Base-by-base conservation (phyloP, 2,797 vertebrate species). In the Rhabdomys pumilio region DNA sequence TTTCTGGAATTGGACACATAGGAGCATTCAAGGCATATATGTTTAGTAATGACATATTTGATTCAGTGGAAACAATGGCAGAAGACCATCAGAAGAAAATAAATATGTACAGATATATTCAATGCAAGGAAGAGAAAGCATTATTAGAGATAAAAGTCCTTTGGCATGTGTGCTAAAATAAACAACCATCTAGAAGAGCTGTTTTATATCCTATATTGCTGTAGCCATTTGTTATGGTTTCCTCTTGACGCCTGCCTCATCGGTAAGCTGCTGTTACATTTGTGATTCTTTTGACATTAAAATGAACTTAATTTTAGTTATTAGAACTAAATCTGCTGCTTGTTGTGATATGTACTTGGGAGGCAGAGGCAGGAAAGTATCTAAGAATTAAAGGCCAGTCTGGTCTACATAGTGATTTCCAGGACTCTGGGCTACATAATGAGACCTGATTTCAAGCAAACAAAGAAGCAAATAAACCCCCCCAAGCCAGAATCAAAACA, bases 101-200 rank as follows among this genome's bases (percentile, higher is more conserved):
- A 95, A 79, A 94, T 84, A 22, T 6, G 41, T 3, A 61, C 26
- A 53, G n/a, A 86, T 80, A 72, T 81, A 72, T 12, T 79, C 47
- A 91, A 47, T 83, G 8, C 29, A 89, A 91, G 34, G 29, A 77
- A 86, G n/a, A 91, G 91, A 31, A 80, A 81, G 44, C 55, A 13
- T 50, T 47, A 10, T 1, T 63, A 14, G 3, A 34, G 10, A n/a
- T 89, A 41, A 7, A 9, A 80, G 29, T 38, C 0, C 9, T 85
- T 50, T 91, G 38, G 15, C 13, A 3, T 34, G 0, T 20, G 2
- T 75, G 47, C 20, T 59, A 9, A n/a, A 47, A 65, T 50, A 17
- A 82, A 22, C 1, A 31, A 8, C 47, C 14, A 10, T 1, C 34
- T 50, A 34, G 41, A 41, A 82, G 3, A 9, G 4, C 9, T 72